A percentile compares a stretch with the other conserved stretches of the same genome.
Evolutionary conservation across 2,113 vertebrate genomes (phyloP).

Genomic region (Onychorhynchus coronatus): DNA sequence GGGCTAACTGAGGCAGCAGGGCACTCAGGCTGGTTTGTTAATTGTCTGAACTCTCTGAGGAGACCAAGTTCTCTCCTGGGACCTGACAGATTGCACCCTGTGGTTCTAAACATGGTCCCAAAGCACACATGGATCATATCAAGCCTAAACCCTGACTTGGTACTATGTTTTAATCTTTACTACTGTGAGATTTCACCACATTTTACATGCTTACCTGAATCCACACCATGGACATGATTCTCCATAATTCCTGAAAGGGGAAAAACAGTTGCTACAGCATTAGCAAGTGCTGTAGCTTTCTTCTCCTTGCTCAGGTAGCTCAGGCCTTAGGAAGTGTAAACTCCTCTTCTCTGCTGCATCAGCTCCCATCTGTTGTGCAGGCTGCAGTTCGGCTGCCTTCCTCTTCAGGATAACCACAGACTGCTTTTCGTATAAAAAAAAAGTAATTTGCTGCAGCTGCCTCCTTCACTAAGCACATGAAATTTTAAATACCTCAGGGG

Average conservation of each 20-base stretch:
- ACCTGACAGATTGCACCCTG: background rate
- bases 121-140: background rate
- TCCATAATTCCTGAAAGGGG: background rate
- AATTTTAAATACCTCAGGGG: background rate
- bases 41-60: background rate
- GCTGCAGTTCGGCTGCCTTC: background rate
- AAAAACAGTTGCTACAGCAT: background rate
- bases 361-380: background rate
- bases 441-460: background rate
- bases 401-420: background rate
- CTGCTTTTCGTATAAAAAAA: background rate
- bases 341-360: background rate
- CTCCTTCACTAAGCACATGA: background rate
- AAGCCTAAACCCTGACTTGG: background rate
- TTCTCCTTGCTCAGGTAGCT: background rate
- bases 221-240: background rate
- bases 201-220: background rate
- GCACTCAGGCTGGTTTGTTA: background rate
- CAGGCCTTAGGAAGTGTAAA: background rate
- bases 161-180: background rate
- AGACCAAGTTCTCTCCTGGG: background rate
- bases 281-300: background rate
- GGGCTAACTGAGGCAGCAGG: background rate
- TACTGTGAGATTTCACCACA: background rate
- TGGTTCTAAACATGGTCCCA: background rate